phyloP scores from a whole-genome alignment of 2,888 invertebrate genomes.

The Erebia palarica region DNA sequence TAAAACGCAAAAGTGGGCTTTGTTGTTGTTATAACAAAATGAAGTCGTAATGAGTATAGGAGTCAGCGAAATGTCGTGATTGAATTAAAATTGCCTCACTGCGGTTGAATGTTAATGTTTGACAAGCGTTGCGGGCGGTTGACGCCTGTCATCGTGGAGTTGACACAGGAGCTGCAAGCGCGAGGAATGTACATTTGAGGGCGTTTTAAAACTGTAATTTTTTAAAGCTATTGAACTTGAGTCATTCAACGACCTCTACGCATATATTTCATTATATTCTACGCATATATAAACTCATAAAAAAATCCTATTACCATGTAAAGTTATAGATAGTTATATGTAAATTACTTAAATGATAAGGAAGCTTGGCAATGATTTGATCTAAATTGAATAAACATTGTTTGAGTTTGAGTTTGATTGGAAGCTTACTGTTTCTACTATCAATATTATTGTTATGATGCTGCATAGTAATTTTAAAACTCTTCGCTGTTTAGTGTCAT shows the following conservation, averaged over 20 bases:
- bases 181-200: neutral
- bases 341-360: too few relatives aligned
- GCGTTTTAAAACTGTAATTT: neutral
- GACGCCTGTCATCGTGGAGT: constrained; percentile 49
- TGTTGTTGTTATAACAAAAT: constrained; percentile 80
- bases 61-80: constrained; percentile 67
- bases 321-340: too few relatives aligned
- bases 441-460: neutral
- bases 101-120: constrained; percentile 71
- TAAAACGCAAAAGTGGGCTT: constrained; percentile 55
- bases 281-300: too few relatives aligned
- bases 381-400: too few relatives aligned
- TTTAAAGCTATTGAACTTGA: neutral
- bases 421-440: too few relatives aligned
- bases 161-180: constrained; percentile 42
- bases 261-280: too few relatives aligned
- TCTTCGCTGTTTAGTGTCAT: too few relatives aligned
- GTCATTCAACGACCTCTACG: neutral
- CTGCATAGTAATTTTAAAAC: neutral
- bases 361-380: too few relatives aligned
- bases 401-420: too few relatives aligned
- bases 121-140: constrained; percentile 76
- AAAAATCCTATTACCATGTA: too few relatives aligned
- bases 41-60: constrained; percentile 76
- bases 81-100: constrained; percentile 77